Evolutionary conservation across 2,888 invertebrate genomes (phyloP).

Genomic region (Plagodis pulveraria): DNA sequence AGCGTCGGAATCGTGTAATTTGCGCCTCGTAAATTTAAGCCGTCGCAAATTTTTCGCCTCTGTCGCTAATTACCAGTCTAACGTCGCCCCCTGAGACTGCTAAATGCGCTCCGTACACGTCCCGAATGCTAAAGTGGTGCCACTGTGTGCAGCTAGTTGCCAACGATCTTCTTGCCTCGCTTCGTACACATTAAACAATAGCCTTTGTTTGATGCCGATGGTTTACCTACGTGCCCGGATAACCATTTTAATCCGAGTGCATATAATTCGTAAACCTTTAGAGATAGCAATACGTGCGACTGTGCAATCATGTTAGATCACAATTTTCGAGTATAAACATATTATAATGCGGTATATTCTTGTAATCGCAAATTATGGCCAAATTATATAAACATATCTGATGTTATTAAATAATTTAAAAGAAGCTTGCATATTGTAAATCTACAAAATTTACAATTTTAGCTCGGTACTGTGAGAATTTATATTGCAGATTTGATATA

Average conservation of each 20-base stretch:
- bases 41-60: constrained; percentile 84
- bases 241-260: constrained; percentile 56
- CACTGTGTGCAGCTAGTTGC: constrained; percentile 56
- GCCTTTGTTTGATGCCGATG: constrained; percentile 76
- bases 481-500: too few species aligned
- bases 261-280: constrained; percentile 40
- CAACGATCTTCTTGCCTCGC: constrained; percentile 62
- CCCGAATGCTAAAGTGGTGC: constrained; percentile 76
- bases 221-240: constrained; percentile 65
- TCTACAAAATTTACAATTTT: too few species aligned
- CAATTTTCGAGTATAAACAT: neutral
- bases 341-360: too few species aligned
- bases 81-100: constrained; percentile 78
- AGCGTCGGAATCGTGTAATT: constrained; percentile 82
- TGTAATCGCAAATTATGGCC: too few species aligned
- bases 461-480: too few species aligned
- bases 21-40: constrained; percentile 84
- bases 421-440: too few species aligned
- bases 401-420: too few species aligned
- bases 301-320: constrained; percentile 1
- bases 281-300: constrained; percentile 19
- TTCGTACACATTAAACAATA: constrained; percentile 72
- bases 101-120: constrained; percentile 80
- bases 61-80: constrained; percentile 82
- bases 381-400: too few species aligned